Evolutionary conservation across 2,888 invertebrate species (phyloP).

Genomic region (Diaperis boleti): DNA sequence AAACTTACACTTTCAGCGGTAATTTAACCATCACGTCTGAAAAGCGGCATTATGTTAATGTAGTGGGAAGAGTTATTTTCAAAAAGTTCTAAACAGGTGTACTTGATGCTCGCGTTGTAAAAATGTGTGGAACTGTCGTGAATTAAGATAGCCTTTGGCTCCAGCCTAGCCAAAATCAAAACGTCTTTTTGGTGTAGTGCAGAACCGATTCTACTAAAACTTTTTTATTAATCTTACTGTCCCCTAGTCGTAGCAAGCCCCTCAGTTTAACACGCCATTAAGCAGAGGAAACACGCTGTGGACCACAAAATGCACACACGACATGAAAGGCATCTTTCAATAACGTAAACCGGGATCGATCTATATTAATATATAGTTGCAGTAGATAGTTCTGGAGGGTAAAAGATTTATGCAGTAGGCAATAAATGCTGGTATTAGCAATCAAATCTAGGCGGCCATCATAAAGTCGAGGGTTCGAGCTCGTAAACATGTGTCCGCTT

Average conservation of each 20-base stretch:
- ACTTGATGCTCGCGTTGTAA: too few species aligned
- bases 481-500: constrained; percentile 61
- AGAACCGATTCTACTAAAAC: too few species aligned
- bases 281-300: constrained; percentile 6
- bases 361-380: constrained; percentile 45
- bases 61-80: too few species aligned
- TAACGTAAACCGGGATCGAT: constrained; percentile 40
- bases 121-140: too few species aligned
- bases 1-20: constrained; percentile 4
- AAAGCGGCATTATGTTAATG: too few species aligned
- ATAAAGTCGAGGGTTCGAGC: constrained; percentile 59
- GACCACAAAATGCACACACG: constrained; percentile 26
- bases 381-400: constrained; percentile 48
- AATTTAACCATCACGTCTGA: background rate
- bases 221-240: constrained; percentile 2
- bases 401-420: constrained; percentile 61
- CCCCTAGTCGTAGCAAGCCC: background rate
- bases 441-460: constrained; percentile 58
- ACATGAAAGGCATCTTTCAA: constrained; percentile 17
- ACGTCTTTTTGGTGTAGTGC: too few species aligned
- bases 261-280: constrained; percentile 17
- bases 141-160: too few species aligned
- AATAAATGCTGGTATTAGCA: constrained; percentile 63
- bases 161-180: too few species aligned
- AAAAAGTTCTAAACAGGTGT: too few species aligned